Evolutionary conservation across 92 coral and sea anemone genomes (phyloP).

Genomic region (Montipora capitata): DNA sequence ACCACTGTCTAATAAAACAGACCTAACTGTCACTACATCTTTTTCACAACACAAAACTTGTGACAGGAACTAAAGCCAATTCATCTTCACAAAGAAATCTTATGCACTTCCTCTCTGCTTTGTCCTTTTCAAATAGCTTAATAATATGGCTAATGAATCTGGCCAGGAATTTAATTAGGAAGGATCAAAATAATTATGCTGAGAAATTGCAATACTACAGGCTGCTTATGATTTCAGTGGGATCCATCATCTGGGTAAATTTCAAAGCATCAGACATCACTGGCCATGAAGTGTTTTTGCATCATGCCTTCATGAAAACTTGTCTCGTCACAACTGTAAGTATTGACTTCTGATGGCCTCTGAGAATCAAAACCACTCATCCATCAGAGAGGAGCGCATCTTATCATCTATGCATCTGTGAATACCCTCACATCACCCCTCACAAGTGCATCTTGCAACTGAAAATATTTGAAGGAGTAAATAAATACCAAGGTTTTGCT

Average conservation of each 20-base stretch:
- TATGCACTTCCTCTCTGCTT: neutral
- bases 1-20: neutral
- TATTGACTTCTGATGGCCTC: conserved; percentile 63
- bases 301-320: conserved; percentile 64
- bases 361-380: conserved; percentile 57
- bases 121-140: neutral
- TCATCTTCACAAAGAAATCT: neutral
- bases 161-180: neutral
- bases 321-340: conserved; percentile 48
- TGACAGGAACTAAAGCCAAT: neutral
- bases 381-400: conserved; percentile 61
- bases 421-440: conserved; percentile 71
- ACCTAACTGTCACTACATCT: neutral
- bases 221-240: conserved; percentile 25
- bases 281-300: conserved; percentile 59
- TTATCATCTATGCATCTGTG: conserved; percentile 76
- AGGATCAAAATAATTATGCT: neutral
- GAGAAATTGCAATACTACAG: conserved; percentile 49
- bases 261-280: conserved; percentile 33
- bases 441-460: conserved; percentile 60
- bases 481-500: conserved; percentile 61
- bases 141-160: neutral
- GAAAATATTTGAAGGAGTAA: conserved; percentile 77
- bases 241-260: conserved; percentile 48
- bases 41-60: neutral